Evolutionary conservation across 92 coral and sea anemone species (phyloP).

Genomic region (Ricordea florida): DNA sequence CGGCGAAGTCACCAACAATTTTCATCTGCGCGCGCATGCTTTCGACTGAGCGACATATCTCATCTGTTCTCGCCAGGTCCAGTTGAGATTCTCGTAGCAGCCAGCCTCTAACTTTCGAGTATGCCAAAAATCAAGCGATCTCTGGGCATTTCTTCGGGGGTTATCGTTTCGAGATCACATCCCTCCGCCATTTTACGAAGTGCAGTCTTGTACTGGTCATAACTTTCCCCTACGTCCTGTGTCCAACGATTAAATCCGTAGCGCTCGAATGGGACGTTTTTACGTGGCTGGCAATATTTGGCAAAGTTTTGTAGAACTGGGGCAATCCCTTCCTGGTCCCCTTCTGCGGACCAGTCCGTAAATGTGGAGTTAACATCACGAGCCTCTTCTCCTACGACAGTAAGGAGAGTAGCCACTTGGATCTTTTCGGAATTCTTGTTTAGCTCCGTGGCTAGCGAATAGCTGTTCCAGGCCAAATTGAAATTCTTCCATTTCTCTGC

Average conservation of each 20-base stretch:
- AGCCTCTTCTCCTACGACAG: constrained; percentile 56
- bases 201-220: constrained; percentile 60
- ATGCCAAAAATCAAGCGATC: constrained; percentile 53
- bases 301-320: constrained; percentile 19
- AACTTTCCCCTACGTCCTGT: constrained; percentile 55
- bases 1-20: constrained; percentile 17
- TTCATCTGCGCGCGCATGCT: constrained; percentile 48
- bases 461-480: constrained; percentile 4
- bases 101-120: constrained; percentile 45
- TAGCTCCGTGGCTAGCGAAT: constrained; percentile 39
- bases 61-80: constrained; percentile 15
- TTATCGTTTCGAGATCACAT: constrained; percentile 52
- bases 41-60: constrained; percentile 59
- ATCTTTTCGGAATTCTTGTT: constrained; percentile 16
- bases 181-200: constrained; percentile 49
- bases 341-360: constrained; percentile 27
- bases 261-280: constrained; percentile 54
- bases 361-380: constrained; percentile 38
- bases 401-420: constrained; percentile 52
- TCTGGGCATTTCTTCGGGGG: constrained; percentile 43
- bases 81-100: constrained; percentile 23
- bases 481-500: constrained; percentile 29
- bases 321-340: constrained; percentile 5
- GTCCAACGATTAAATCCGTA: constrained; percentile 39
- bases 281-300: constrained; percentile 59